Conservation (phyloP, 2,888 invertebrate genomes). For the Schrankia costaestrigalis region DNA sequence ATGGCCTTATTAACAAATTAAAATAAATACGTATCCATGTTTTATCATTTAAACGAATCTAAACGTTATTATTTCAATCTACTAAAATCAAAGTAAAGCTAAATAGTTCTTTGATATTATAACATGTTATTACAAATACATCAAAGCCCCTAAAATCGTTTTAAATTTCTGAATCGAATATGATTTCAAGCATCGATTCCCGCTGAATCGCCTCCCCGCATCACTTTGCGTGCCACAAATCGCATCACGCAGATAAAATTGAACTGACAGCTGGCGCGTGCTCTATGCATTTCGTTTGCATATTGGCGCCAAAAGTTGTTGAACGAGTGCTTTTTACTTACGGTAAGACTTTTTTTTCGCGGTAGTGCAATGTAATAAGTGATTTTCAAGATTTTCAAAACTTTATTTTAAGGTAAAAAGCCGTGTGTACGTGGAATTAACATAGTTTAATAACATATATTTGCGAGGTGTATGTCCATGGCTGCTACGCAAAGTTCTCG, state of each 20-base stretch:
- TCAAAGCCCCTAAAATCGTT: conserved; percentile 46
- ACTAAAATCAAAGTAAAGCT: conserved; percentile 1
- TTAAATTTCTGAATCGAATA: conserved; percentile 52
- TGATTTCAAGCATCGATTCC: conserved; percentile 52
- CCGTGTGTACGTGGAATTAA: too few relatives aligned
- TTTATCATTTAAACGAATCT: too few relatives aligned
- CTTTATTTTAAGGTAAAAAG: too few relatives aligned
- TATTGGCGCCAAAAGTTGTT: conserved; percentile 19
- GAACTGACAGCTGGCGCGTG: conserved; percentile 37
- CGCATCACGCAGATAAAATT: conserved; percentile 46
- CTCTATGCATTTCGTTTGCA: conserved; percentile 37
- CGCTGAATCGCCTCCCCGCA: conserved; percentile 44
- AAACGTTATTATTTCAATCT: not conserved
- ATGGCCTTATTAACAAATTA: too few relatives aligned
- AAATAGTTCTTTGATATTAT: conserved; percentile 5
- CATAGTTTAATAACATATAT: too few relatives aligned
- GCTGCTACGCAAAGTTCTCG: too few relatives aligned
- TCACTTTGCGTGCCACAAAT: conserved; percentile 45
- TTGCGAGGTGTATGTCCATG: too few relatives aligned
- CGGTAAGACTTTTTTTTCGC: too few relatives aligned
- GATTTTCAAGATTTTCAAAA: too few relatives aligned
- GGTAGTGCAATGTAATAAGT: too few relatives aligned
- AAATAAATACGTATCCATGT: too few relatives aligned
- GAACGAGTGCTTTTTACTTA: too few relatives aligned
- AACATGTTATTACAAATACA: conserved; percentile 25